Percentiles rank a stretch among this genome's conserved stretches.
phyloP scores from a whole-genome alignment of 2,113 vertebrate species.

The mouse (Mus musculus) region DNA sequence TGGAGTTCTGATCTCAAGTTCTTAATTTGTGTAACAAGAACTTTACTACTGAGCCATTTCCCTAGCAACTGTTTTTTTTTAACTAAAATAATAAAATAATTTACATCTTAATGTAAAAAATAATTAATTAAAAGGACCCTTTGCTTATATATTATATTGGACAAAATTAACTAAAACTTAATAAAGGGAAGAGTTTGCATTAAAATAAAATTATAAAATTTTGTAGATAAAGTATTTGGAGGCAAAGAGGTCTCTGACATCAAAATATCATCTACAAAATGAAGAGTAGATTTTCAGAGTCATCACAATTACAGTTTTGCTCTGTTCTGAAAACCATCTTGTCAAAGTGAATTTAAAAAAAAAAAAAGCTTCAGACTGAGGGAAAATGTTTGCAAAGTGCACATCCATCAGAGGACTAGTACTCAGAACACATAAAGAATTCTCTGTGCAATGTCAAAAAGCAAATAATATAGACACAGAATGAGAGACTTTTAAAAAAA shows the following conservation, averaged over 20 bases:
- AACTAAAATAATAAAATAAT: background rate
- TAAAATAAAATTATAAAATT: background rate
- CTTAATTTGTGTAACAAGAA: background rate
- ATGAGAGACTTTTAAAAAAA: background rate
- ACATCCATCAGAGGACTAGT: background rate
- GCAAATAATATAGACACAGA: background rate
- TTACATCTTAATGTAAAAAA: background rate
- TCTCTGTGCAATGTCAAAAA: background rate
- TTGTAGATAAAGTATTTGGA: background rate
- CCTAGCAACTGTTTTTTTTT: background rate
- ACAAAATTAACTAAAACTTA: background rate
- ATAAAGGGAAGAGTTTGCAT: background rate
- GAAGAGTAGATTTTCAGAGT: background rate
- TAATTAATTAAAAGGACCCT: background rate
- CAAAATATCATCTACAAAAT: background rate
- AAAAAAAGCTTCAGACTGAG: background rate
- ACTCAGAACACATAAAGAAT: background rate
- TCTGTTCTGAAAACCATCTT: background rate
- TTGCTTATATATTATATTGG: background rate
- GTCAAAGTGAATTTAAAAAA: background rate
- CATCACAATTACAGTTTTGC: background rate
- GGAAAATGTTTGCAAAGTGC: background rate
- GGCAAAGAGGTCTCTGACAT: background rate
- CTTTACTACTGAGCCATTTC: background rate
- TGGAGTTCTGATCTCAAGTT: background rate